phyloP scores from a whole-genome alignment of 2,888 invertebrate species.

The Scaptomyza tumidula region DNA sequence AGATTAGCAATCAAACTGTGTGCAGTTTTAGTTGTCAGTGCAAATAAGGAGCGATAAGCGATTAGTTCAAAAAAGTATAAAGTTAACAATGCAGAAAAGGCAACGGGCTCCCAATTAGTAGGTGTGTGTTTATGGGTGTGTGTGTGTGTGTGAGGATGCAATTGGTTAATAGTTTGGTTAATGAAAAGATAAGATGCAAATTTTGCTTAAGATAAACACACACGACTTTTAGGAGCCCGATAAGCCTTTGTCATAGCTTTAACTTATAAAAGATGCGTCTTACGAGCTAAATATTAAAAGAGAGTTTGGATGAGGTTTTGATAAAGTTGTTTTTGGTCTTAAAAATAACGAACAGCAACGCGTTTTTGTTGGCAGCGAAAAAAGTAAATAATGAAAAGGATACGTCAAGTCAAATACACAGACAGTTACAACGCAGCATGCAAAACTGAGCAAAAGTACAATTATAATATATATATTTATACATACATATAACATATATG shows the following conservation, averaged over 20 bases:
- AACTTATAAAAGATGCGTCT: conserved; percentile 10
- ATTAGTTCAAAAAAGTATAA: conserved; percentile 35
- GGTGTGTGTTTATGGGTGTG: conserved; percentile 1
- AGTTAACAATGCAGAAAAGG: conserved; percentile 13
- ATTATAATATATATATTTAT: conserved; percentile 21
- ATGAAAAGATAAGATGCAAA: neutral
- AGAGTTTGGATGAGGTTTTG: conserved; percentile 11
- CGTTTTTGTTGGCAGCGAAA: conserved; percentile 36
- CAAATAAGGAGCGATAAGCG: conserved; percentile 52
- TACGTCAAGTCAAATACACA: conserved; percentile 59
- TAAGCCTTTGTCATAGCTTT: neutral
- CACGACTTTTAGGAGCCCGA: conserved; percentile 23
- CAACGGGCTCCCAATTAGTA: conserved; percentile 27
- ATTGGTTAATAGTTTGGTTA: conserved; percentile 1
- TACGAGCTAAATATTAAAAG: conserved; percentile 27
- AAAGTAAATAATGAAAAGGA: conserved; percentile 39
- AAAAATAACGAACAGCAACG: conserved; percentile 42
- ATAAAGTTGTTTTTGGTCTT: conserved; percentile 3
- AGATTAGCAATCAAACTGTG: conserved; percentile 22
- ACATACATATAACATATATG: conserved; percentile 30
- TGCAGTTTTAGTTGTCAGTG: conserved; percentile 21
- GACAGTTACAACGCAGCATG: conserved; percentile 74
- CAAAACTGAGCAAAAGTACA: conserved; percentile 69
- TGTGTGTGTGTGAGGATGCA: conserved; percentile 3
- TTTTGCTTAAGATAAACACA: conserved; percentile 5